Evolutionary conservation across 2,888 invertebrate species (phyloP), one percentile per base, ranked within the genome.

Genomic region (Agonopterix arenella): DNA sequence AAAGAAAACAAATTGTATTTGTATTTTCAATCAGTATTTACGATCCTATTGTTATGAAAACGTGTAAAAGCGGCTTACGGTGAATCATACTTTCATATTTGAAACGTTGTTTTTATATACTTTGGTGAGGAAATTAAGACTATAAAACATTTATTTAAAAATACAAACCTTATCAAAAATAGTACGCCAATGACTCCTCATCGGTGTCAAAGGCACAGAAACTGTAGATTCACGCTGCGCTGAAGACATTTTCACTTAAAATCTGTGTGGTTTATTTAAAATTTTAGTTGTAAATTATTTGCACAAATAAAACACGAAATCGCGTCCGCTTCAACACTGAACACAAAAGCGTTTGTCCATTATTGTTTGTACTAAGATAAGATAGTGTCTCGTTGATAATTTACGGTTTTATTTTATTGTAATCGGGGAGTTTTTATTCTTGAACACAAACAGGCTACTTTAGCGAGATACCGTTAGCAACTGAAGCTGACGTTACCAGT

Each of bases 171-270:
- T 90, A 58, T 84, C 80, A 61, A 90, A 90, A 60, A 90, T 80
- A 62, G 81, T 72, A 50, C 83, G 73, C 90, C 90, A 90, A 61
- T 90, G 90, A 9, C 84, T 81, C 61, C 84, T 74, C 10, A 84
- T 82, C 44, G 84, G 85, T 50, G 83, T 82, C 55, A 89, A 66
- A 50, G 88, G 89, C 65, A 89, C 74, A 43, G 85, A 80, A 50
- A 88, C 81, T 42, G 74, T 70, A 4, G 80, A 74, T 60, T 88
- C 89, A 54, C 80, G 69, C 52, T 74, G 80, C 57, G 70, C 70
- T 47, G 76, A 71, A 56, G 80, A 70, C 88, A 89, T 89, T 77
- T 79, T 73, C 62, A 73, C 70, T 57, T 60, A 66, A 67, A 61
- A 64, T 66, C 28, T 28, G 28, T 61, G 57, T 43, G 45, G 46